These are phyloP conservation scores for Ptilorrhoa leucosticta DNA, from an alignment of 2,113 vertebrate species.

Conservation along the genomic window DNA sequence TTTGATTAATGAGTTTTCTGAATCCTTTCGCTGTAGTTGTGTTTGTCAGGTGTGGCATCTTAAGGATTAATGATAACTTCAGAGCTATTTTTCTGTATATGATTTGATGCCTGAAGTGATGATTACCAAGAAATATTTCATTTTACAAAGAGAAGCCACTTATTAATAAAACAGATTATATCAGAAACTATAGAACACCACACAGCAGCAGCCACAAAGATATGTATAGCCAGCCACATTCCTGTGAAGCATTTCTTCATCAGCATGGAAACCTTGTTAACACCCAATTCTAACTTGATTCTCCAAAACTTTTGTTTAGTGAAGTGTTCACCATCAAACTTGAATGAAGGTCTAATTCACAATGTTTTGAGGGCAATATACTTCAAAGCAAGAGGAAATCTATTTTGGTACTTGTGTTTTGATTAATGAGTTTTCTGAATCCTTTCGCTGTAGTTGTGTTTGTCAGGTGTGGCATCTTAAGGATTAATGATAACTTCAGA, in stretches of 20 bases:
- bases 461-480: conserved; percentile 43
- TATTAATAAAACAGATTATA: conserved; percentile 19
- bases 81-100: conserved; percentile 38
- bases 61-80: conserved; percentile 43
- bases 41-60: conserved; percentile 46
- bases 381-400: conserved; percentile 53
- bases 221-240: background rate
- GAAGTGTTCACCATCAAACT: background rate
- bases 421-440: conserved; percentile 51
- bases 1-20: conserved; percentile 53
- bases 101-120: conserved; percentile 36
- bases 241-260: background rate
- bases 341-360: conserved; percentile 17
- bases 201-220: background rate
- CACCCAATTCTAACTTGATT: background rate
- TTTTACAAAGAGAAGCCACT: conserved; percentile 13
- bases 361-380: background rate
- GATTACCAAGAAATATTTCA: conserved; percentile 39
- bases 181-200: background rate
- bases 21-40: conserved; percentile 26
- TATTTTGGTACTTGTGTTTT: conserved; percentile 27
- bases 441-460: conserved; percentile 24
- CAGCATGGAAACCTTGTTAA: background rate
- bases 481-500: conserved; percentile 49
- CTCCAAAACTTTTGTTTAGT: background rate